Conservation (phyloP, 2,888 invertebrate genomes). For the Drosophila monieri region DNA sequence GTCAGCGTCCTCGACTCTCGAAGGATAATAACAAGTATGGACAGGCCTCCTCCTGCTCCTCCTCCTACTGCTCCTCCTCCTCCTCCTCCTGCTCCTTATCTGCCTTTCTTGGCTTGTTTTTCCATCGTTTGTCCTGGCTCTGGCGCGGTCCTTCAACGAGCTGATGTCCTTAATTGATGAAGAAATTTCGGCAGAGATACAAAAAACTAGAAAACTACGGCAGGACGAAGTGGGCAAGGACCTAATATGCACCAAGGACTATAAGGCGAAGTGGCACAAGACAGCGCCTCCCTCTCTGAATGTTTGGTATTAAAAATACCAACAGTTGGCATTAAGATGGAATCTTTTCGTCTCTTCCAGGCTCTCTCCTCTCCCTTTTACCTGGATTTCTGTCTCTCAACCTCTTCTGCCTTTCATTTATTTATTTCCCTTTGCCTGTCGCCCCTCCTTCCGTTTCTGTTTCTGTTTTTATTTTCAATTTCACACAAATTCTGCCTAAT, state of each 20-base stretch:
- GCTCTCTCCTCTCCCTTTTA: too few species aligned
- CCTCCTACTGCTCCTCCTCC: slow-evolving; percentile 26
- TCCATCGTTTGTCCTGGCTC: slow-evolving; percentile 42
- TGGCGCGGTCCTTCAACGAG: slow-evolving; percentile 55
- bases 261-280: neutral
- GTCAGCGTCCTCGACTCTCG: slow-evolving; percentile 79
- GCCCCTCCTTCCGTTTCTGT: neutral
- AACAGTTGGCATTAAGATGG: too few species aligned
- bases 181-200: slow-evolving; percentile 75
- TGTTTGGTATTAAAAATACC: too few species aligned
- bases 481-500: slow-evolving; percentile 80
- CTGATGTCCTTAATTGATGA: slow-evolving; percentile 79
- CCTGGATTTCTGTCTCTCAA: slow-evolving; percentile 14
- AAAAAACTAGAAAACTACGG: slow-evolving; percentile 30
- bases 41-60: slow-evolving; percentile 54
- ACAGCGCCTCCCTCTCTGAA: neutral
- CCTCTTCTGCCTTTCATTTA: slow-evolving; percentile 34
- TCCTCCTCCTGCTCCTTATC: slow-evolving; percentile 9
- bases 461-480: slow-evolving; percentile 57
- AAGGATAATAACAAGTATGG: slow-evolving; percentile 80
- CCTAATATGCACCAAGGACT: slow-evolving; percentile 25
- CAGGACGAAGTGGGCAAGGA: slow-evolving; percentile 22
- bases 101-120: slow-evolving; percentile 36
- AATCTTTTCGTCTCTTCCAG: too few species aligned
- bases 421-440: slow-evolving; percentile 23